Base-by-base conservation (phyloP, 2,113 vertebrate species). In the Oenanthe oenanthe region DNA sequence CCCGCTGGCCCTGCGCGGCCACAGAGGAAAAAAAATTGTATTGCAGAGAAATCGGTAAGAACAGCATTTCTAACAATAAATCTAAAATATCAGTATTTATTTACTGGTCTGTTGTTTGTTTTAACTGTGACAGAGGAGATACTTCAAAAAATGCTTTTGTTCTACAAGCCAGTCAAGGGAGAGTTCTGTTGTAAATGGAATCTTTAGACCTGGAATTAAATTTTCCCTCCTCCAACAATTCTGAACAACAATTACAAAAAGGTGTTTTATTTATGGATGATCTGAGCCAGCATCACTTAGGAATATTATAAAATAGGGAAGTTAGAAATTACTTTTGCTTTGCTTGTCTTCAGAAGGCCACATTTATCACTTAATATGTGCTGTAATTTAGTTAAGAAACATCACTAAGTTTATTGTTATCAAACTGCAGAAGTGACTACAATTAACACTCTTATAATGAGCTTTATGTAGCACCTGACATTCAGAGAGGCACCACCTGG, bases 1-100 rank as follows among this genome's bases (percentile, higher is more conserved):
- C 11, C 99, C 99, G 5, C 96, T 98, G 10, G 99, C 98, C 95
- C 99, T 99, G 90, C 72, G 77, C 32, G 80, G 38, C 47, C 56
- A 77, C 12, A 45, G 14, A 8, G 6, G 29, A 53, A 17, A 66
- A 72, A 54, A 10, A 14, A 7, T 42, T 5, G 3, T 6, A 17
- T 31, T 29, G 48, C n/a, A 19, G 56, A 60, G 21, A 48, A 67
- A 85, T 1, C 1, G 1, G 7, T 36, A 51, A 62, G 65, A 89
- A 74, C 0, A 34, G 29, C 12, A 4, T 57, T 84, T 81, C 7
- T 43, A 43, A 19, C 4, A 57, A 60, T 6, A 62, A 66, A 45
- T 14, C 26, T 29, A 31, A 68, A 61, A 22, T 15, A 58, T 1
- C 32, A 19, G 0, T 25, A 61, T 12, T 45, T 58, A 24, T n/a